phyloP scores from a whole-genome alignment of 2,113 vertebrate species.

The Delphinapterus leucas region DNA sequence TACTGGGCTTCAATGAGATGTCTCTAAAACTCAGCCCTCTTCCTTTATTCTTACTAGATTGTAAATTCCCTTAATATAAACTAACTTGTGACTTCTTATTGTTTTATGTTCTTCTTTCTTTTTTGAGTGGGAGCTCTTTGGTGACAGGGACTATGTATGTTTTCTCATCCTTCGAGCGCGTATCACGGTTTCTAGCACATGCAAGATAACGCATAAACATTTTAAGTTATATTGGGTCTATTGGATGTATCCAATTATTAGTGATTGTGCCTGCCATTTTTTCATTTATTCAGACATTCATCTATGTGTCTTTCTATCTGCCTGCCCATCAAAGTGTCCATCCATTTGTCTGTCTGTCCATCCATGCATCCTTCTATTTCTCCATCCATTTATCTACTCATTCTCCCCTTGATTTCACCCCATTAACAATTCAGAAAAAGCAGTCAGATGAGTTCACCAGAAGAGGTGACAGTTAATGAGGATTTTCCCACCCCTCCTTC shows the following conservation, averaged over 20 bases:
- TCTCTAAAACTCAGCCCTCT: not conserved
- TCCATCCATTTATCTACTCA: not conserved
- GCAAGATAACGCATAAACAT: not conserved
- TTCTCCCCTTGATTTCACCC: not conserved
- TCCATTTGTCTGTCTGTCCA: not conserved
- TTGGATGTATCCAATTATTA: not conserved
- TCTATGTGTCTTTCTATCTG: not conserved
- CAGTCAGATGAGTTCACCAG: not conserved
- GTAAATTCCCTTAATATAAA: not conserved
- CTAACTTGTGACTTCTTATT: not conserved
- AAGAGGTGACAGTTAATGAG: not conserved
- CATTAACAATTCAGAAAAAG: constrained; percentile 11
- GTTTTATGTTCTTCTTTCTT: not conserved
- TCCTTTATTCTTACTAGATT: not conserved
- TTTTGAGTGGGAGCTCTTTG: not conserved
- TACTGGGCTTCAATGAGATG: not conserved
- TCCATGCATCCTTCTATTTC: no score
- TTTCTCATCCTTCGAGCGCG: not conserved
- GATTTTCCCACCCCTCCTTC: not conserved
- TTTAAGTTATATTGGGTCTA: not conserved
- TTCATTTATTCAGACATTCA: not conserved
- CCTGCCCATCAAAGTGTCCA: not conserved
- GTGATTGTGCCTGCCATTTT: not conserved
- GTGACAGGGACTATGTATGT: not conserved
- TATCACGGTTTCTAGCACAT: not conserved